Evolutionary conservation across 1,140 invertebrate species (phyloP), one percentile per base, ranked within the genome.

Genomic region (Drosophila tropicalis): DNA sequence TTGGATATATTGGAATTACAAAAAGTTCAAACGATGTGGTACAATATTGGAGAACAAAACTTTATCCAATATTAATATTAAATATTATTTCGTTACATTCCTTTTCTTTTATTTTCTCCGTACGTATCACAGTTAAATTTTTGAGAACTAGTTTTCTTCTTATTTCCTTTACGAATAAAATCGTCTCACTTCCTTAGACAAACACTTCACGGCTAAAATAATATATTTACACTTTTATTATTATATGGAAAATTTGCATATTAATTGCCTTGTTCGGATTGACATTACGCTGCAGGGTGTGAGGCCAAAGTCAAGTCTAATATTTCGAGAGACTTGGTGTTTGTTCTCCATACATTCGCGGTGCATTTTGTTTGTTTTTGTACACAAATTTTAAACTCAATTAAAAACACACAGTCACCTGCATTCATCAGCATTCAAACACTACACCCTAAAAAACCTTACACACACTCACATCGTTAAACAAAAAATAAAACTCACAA

Each of bases 181-280:
- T 91, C 94, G 94, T 65, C 94, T 92, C 13, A 98, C 94, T 94
- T 98, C 97, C 55, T 94, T 93, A 32, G 97, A 92, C 62, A 98
- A 93, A 65, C 93, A 94, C 40, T 95, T n/a, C n/a, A n/a, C n/a
- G n/a, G n/a, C n/a, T n/a, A n/a, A n/a, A n/a, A 4, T 29, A 29
- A 29, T 5, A 29, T 6, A 29, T 29, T 5, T 5, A 6, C 5
- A 29, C 29, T 6, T 29, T 5, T 29, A 6, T 29, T 22, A 22
- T 22, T 29, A 29, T 6, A 29, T 6, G 6, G 29, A 29, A 39
- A 4, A 39, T 1, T 39, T 39, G 3, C 4, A 39, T 39, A 3
- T 13, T 13, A 39, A 39, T 39, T 13, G 9, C 9, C 10, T 39
- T 39, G 9, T 39, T 39, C 1, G 3, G 12, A 12, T 39, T 39